A percentile compares a stretch with the other conserved stretches of the same genome.
These are phyloP conservation scores for Dendropsophus ebraccatus DNA, from an alignment of 2,113 vertebrate species.

Conservation along the genomic window DNA sequence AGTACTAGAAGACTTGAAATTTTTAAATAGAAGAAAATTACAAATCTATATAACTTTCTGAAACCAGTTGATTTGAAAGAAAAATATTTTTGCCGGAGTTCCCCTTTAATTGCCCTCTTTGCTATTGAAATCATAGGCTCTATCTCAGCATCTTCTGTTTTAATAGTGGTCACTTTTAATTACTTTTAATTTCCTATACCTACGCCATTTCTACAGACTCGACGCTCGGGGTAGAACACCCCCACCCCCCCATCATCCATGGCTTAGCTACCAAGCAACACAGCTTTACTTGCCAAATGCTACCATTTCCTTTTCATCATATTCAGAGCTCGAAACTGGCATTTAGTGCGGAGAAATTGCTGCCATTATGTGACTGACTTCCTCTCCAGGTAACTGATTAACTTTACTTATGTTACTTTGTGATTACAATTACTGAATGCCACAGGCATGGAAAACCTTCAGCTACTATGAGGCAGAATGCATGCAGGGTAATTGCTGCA, in stretches of 20 bases:
- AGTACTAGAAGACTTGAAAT: too few species aligned
- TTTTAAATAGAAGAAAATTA: too few species aligned
- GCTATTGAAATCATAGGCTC: slow-evolving; percentile 40
- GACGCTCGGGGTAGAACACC: neutral
- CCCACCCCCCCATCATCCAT: slow-evolving; percentile 61
- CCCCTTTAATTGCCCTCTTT: slow-evolving; percentile 41
- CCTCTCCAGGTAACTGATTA: slow-evolving; percentile 95
- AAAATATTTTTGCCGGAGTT: too few species aligned
- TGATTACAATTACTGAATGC: slow-evolving; percentile 90
- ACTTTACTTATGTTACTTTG: slow-evolving; percentile 86
- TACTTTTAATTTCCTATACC: slow-evolving; percentile 66
- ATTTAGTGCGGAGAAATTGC: slow-evolving; percentile 93
- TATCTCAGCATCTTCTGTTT: slow-evolving; percentile 54
- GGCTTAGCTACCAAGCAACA: slow-evolving; percentile 86
- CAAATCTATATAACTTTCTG: too few species aligned
- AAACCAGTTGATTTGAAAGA: too few species aligned
- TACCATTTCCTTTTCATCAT: slow-evolving; percentile 87
- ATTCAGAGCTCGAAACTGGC: slow-evolving; percentile 91
- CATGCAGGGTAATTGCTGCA: slow-evolving; percentile 43
- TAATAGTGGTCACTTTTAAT: slow-evolving; percentile 54
- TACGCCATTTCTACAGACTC: slow-evolving; percentile 76
- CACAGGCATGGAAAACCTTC: slow-evolving; percentile 84
- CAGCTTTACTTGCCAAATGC: slow-evolving; percentile 82
- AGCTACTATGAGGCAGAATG: slow-evolving; percentile 37
- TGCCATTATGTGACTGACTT: slow-evolving; percentile 96